These are phyloP conservation scores for Naja naja DNA, from an alignment of 2,113 vertebrate genomes.

Conservation along the genomic window DNA sequence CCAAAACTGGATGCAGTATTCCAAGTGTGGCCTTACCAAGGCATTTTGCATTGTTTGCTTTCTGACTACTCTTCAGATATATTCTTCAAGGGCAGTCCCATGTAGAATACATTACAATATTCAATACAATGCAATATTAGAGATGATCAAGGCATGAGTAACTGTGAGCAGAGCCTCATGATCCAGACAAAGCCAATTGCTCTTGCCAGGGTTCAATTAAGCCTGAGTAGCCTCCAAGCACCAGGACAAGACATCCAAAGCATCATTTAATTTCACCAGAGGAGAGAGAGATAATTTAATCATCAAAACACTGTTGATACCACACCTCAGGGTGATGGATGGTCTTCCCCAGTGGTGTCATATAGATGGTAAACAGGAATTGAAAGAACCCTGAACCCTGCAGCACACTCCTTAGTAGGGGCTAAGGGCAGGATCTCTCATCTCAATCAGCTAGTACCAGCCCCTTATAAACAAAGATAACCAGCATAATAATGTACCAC, in stretches of 20 bases:
- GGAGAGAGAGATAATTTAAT: not conserved
- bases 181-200: not conserved
- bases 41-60: not conserved
- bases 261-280: not conserved
- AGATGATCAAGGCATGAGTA: not conserved
- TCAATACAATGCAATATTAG: not conserved
- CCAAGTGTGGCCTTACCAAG: too few species aligned
- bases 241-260: not conserved
- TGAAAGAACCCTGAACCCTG: not conserved
- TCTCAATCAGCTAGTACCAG: not conserved
- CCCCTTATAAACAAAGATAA: not conserved
- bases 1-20: too few species aligned
- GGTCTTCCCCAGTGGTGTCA: not conserved
- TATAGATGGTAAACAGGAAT: not conserved
- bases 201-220: not conserved
- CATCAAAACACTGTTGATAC: not conserved
- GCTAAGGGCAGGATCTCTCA: not conserved
- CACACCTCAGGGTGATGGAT: not conserved
- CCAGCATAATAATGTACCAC: not conserved
- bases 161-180: not conserved
- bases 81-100: not conserved
- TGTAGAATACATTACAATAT: not conserved
- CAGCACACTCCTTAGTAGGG: not conserved
- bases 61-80: not conserved
- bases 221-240: not conserved